Base-by-base conservation (phyloP, 2,888 invertebrate genomes). In the Dasypogon diadema region DNA sequence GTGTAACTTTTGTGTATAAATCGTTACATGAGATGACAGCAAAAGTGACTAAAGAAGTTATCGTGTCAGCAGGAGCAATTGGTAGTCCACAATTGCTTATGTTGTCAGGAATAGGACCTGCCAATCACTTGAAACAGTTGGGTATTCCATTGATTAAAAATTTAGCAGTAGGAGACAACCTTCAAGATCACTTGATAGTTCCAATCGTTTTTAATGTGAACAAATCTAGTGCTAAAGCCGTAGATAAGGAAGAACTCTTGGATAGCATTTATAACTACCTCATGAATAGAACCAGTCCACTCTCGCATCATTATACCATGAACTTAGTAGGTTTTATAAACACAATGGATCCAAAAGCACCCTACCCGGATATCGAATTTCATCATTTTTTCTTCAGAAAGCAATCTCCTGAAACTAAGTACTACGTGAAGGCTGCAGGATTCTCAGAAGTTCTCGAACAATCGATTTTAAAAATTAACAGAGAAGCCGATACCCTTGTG, bases 111-210 rank as follows among this genome's bases (percentile, higher is more conserved):
- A 80, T 86, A 2, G 86, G 86, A 0, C 82, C 83, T 0, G 75
- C 77, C 1, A 14, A 80, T 1, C 81, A 83, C 6, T 77, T 85
- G 5, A 37, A 79, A 58, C 26, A 80, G 0, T 30, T 83, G 2
- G 42, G 80, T 0, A 79, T 86, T 6, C 78, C 81, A 0, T 70
- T 84, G 3, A 24, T 82, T 0, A 74, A 79, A 1, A 77, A 83
- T 10, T 55, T 85, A 5, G 24, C 48, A 76, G 92, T 94, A 0
- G 94, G 93, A 0, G 88, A 90, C 79, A 93, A 95, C 82, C 87
- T 95, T 1, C 94, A 94, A 84, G 95, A 95, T 82, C 95, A 95
- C 83, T 90, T 92, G 21, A 89, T 90, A 0, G 87, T 91, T 1
- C 81, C 82, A 2, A 2, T 85, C 0, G 80, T 83, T 18, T 51